Conservation (phyloP, 2,888 invertebrate genomes). For the Heteropelma amictum region DNA sequence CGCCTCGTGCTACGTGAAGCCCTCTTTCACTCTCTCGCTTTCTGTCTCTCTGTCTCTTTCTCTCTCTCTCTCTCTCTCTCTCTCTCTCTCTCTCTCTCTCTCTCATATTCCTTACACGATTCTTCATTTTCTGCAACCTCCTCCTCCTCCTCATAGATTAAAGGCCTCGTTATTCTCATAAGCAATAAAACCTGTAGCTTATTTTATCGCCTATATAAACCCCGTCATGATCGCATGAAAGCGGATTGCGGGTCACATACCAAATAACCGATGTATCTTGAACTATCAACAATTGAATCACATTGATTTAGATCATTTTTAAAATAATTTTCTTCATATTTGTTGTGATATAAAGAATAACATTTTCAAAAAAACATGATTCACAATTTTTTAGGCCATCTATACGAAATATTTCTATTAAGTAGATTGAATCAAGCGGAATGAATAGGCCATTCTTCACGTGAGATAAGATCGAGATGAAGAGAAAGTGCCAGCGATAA, state of each 20-base stretch:
- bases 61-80: slow-evolving; percentile 4
- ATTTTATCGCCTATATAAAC: neutral
- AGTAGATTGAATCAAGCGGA: neutral
- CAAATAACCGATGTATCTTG: no score
- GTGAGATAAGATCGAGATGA: neutral
- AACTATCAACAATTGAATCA: neutral
- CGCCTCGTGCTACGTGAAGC: slow-evolving; percentile 31
- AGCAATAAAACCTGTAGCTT: slow-evolving; percentile 43
- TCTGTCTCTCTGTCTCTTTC: neutral
- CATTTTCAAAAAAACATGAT: no score
- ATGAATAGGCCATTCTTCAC: neutral
- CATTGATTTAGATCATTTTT: neutral
- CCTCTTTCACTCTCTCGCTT: no score
- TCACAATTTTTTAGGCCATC: no score
- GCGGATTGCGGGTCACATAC: neutral
- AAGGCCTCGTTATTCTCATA: slow-evolving; percentile 46
- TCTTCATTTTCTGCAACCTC: slow-evolving; percentile 25
- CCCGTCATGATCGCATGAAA: slow-evolving; percentile 25
- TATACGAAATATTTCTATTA: neutral
- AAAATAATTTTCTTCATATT: no score
- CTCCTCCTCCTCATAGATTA: slow-evolving; percentile 39
- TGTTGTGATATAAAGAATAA: no score
- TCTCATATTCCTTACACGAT: slow-evolving; percentile 36
- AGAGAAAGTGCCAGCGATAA: neutral
- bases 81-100: slow-evolving; percentile 2